Evolutionary conservation across 2,888 invertebrate species (phyloP).

Genomic region (Orthosia gothica): DNA sequence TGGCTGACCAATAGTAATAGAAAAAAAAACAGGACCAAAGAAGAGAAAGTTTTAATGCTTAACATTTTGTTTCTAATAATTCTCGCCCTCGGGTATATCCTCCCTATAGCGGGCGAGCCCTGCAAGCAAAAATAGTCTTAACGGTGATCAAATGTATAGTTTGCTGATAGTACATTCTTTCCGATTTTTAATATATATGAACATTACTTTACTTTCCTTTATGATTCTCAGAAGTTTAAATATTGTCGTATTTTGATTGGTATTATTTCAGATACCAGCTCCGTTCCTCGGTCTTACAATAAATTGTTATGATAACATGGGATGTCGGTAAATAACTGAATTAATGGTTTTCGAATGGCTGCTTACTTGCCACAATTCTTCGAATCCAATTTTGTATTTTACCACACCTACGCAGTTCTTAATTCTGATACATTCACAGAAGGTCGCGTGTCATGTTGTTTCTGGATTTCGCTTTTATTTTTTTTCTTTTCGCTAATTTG

Average conservation of each 20-base stretch:
- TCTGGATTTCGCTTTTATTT: constrained; percentile 44
- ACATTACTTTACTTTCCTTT: constrained; percentile 21
- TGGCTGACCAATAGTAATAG: too few species aligned
- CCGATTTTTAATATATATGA: background rate
- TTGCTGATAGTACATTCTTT: constrained; percentile 36
- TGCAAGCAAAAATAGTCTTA: too few species aligned
- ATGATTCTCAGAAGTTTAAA: constrained; percentile 28
- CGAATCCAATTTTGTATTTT: constrained; percentile 87
- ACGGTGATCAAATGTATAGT: too few species aligned
- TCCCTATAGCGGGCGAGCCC: too few species aligned
- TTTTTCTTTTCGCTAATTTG: constrained; percentile 38
- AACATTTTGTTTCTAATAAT: too few species aligned
- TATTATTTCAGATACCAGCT: constrained; percentile 56
- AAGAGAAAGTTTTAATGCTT: too few species aligned
- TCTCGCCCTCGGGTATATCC: too few species aligned
- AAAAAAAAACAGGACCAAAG: too few species aligned
- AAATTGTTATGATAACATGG: constrained; percentile 68
- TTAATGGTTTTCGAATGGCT: constrained; percentile 82
- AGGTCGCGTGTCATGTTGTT: constrained; percentile 76
- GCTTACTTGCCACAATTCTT: constrained; percentile 82
- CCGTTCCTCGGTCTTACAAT: constrained; percentile 42
- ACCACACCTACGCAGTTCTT: constrained; percentile 84
- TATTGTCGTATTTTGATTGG: constrained; percentile 42
- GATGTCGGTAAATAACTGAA: constrained; percentile 77
- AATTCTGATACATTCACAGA: constrained; percentile 78